Evolutionary conservation across 2,113 vertebrate species (phyloP).

Genomic region (Hassar affinis): DNA sequence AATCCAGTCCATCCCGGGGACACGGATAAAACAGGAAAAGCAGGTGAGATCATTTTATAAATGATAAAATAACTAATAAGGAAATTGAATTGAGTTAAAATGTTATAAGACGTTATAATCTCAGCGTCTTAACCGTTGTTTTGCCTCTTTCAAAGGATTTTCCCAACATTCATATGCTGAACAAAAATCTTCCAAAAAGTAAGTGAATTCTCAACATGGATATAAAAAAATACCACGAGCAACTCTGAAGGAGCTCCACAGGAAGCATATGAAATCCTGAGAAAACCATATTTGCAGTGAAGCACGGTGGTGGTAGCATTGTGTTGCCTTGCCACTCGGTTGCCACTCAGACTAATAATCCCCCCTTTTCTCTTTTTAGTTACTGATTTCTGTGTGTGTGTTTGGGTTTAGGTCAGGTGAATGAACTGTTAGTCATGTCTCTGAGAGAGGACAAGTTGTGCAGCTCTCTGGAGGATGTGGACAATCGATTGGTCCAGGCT

Average conservation of each 20-base stretch:
- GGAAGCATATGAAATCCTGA: not conserved
- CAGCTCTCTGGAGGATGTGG: constrained; percentile 78
- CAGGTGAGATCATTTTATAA: not conserved
- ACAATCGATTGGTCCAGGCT: constrained; percentile 79
- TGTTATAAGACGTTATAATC: not conserved
- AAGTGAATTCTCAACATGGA: not conserved
- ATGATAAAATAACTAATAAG: not conserved
- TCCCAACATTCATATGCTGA: not conserved
- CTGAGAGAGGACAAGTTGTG: constrained; percentile 87
- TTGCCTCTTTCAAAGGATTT: not conserved
- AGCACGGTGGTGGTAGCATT: not conserved
- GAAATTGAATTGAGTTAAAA: not conserved
- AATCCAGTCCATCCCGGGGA: not conserved
- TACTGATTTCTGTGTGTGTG: not conserved
- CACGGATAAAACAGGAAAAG: not conserved
- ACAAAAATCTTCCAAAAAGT: not conserved
- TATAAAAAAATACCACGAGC: no score
- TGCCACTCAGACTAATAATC: not conserved
- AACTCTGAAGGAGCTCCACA: not conserved
- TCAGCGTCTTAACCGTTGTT: not conserved
- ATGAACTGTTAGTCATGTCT: constrained; percentile 83
- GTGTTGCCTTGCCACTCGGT: not conserved
- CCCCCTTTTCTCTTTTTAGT: not conserved
- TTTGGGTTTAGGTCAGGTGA: constrained; percentile 70
- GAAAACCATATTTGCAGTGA: not conserved